Conservation (phyloP, 1,140 invertebrate species). For the Agrypnia vestita region DNA sequence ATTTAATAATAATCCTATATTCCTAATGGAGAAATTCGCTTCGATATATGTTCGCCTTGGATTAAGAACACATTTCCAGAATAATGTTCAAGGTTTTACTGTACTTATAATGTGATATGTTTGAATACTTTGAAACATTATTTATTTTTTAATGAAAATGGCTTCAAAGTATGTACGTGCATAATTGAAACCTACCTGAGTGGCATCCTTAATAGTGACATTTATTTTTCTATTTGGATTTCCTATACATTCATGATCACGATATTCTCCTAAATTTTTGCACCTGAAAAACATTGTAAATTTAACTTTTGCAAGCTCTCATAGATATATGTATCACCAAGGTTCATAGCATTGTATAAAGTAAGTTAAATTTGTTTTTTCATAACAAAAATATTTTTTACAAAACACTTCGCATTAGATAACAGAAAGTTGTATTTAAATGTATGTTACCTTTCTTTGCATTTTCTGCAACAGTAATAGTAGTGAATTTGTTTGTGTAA, state of each 20-base stretch:
- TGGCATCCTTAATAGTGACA: background rate
- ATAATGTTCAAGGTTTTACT: too few relatives aligned
- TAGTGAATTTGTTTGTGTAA: conserved; percentile 44
- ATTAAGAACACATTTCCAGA: too few relatives aligned
- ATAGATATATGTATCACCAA: background rate
- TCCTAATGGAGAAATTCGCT: too few relatives aligned
- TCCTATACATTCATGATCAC: background rate
- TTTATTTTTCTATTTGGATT: background rate
- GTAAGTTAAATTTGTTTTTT: background rate
- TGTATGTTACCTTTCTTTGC: conserved; percentile 40
- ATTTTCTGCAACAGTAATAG: conserved; percentile 42
- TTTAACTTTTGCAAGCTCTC: background rate
- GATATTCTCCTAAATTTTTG: background rate
- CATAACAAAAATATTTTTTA: background rate
- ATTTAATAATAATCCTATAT: too few relatives aligned
- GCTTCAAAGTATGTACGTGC: too few relatives aligned
- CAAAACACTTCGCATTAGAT: background rate
- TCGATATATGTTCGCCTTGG: too few relatives aligned
- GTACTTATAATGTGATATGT: too few relatives aligned
- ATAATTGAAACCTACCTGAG: background rate
- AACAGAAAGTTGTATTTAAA: background rate
- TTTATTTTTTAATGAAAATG: too few relatives aligned
- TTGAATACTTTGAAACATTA: too few relatives aligned
- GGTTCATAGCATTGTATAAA: background rate
- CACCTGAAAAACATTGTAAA: background rate